Base-by-base conservation (phyloP, 1,140 invertebrate species). In the Atta colombica region DNA sequence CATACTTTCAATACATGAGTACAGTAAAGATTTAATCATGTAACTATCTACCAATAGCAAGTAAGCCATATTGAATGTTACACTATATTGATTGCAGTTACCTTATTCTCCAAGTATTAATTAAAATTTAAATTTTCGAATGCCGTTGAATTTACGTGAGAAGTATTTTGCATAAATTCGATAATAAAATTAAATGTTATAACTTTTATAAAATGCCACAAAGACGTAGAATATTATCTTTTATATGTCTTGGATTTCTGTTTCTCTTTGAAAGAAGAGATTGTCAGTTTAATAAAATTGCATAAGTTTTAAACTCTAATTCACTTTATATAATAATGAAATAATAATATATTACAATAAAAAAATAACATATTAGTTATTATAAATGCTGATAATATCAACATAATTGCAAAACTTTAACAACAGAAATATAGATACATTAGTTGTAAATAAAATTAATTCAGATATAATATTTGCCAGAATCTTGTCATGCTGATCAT, bases 251-350 rank as follows among this genome's bases (percentile, higher is more conserved):
- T 53, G 8, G 14, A 31, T 10, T 53, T 55, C 16, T 53, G 45
- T 71, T 8, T 31, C 16, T n/a, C 16, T 65, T 66, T n/a, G 16
- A 53, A 28, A 72, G 25, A 72, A 18, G 18, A 72, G 14, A 51
- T 51, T 39, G 10, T 69, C 14, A 21, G 18, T n/a, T 53, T 74
- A 18, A 55, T 55, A 12, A 75, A 75, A 75, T 58, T 75, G 18
- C n/a, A 0, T 21, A 10, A 18, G 25, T 72, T 72, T 8, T 35
- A 35, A 35, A 55, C 5, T 75, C 18, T 10, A n/a, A 35, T 21
- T 31, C 18, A 74, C 28, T 55, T 55, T n/a, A 6, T 31, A 74
- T 31, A 31, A 74, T 55, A 55, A 74, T 55, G 18, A 74, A 55
- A 35, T 53, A 72, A 35, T 63, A 63, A 66, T 3, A 66, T n/a